Evolutionary conservation across 2,797 vertebrate genomes (phyloP), one percentile per base, ranked within the genome.

Genomic region (Cottoperca gobio): DNA sequence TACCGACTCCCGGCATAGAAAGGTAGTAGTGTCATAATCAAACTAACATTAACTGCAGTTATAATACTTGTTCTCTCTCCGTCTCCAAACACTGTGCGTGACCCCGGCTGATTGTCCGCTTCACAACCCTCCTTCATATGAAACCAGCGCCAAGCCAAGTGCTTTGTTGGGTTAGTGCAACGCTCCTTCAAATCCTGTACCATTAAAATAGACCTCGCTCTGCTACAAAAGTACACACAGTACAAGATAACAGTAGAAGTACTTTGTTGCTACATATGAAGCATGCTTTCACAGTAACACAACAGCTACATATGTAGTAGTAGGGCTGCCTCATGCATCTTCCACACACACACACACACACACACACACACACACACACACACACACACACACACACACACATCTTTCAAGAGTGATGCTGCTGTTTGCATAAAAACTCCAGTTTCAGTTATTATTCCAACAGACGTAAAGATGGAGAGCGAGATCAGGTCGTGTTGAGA

Each of bases 231-330:
- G 76, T 83, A 88, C 89, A 89, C 83, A 50, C 7, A 87, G 72
- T 84, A 89, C 81, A 82, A 71, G 76, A 85, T 69, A 73, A 89
- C 81, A 83, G 79, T 26, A 84, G 57, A 86, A 73, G 76, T 69
- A 73, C 62, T 67, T 76, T 58, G 23, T 68, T 70, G 89, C 88
- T 89, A 92, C 86, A 88, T 82, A 88, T 88, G 88, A 86, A 84
- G 79, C 89, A 89, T 91, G 90, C 88, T 73, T 55, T 82, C 84
- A 89, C 86, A 82, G 82, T 70, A 88, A 86, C 82, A 89, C 85
- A 65, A 86, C 21, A 82, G 86, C 84, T 86, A 89, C 81, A 88
- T 86, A 82, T 76, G 82, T 71, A 66, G 78, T 57, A 13, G 48
- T 53, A 79, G 53, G 55, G 69, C 78, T 82, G 78, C 68, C 49